Percentiles rank a stretch among this genome's conserved stretches.
These are phyloP conservation scores for Palythoa heliodiscus DNA, from an alignment of 92 coral and sea anemone species.

Conservation along the genomic window DNA sequence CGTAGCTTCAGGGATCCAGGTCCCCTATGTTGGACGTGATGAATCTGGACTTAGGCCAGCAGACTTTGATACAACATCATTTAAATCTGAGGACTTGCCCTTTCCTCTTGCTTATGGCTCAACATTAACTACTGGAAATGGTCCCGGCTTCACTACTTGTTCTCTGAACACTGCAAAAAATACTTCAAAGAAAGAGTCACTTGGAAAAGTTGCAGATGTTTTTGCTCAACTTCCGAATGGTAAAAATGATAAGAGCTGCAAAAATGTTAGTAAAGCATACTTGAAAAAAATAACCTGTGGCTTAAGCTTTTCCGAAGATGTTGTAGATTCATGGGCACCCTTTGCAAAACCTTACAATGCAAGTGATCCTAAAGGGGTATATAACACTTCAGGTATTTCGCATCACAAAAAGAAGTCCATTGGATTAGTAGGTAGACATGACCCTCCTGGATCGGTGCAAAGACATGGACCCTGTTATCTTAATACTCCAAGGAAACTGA, in stretches of 20 bases:
- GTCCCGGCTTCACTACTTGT: constrained; percentile 11
- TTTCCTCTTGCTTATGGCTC: constrained; percentile 40
- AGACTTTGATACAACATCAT: constrained; percentile 12
- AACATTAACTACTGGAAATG: constrained; percentile 30
- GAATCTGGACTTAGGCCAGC: constrained; percentile 54
- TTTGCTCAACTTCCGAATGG: constrained; percentile 66
- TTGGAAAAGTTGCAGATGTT: constrained; percentile 62
- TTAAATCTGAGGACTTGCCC: constrained; percentile 39
- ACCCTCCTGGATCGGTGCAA: constrained; percentile 64
- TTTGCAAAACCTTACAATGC: constrained; percentile 80
- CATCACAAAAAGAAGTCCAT: constrained; percentile 47
- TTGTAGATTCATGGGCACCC: constrained; percentile 83
- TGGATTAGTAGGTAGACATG: constrained; percentile 78
- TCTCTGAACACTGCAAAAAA: neutral
- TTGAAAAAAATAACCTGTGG: constrained; percentile 76
- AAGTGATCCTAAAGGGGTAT: constrained; percentile 57
- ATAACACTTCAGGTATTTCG: constrained; percentile 55
- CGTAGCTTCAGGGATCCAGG: constrained; percentile 91
- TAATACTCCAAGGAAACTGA: constrained; percentile 69
- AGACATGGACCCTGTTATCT: constrained; percentile 76
- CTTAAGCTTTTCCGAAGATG: constrained; percentile 78
- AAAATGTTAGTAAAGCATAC: constrained; percentile 61
- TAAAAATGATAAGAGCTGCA: constrained; percentile 65
- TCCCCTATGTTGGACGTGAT: constrained; percentile 93
- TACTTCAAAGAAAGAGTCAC: constrained; percentile 44